These are phyloP conservation scores for Drosophila ironensis DNA, from an alignment of 1,140 invertebrate species.

Conservation along the genomic window DNA sequence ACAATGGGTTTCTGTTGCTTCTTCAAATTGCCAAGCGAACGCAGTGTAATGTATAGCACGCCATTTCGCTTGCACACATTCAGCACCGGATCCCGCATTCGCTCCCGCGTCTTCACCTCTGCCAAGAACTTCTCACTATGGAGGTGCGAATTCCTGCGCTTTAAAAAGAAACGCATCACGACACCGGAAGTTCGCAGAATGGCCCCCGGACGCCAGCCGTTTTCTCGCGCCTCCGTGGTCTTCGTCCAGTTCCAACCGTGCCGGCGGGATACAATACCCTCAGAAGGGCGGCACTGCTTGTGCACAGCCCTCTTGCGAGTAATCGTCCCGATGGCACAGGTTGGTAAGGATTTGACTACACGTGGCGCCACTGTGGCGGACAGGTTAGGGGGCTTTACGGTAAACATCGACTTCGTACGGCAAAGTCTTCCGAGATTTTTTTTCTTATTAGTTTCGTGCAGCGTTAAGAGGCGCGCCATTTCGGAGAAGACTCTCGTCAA, in stretches of 20 bases:
- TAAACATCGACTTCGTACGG: neutral
- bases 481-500: constrained; percentile 66
- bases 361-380: neutral
- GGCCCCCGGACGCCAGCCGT: constrained; percentile 68
- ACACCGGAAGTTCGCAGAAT: constrained; percentile 51
- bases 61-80: constrained; percentile 61
- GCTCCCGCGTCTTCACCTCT: neutral
- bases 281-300: constrained; percentile 29
- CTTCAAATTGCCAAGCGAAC: constrained; percentile 25
- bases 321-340: neutral
- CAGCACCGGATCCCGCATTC: constrained; percentile 28
- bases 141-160: constrained; percentile 6
- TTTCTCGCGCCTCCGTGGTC: constrained; percentile 10
- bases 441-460: constrained; percentile 41
- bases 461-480: constrained; percentile 53
- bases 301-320: constrained; percentile 8
- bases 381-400: neutral
- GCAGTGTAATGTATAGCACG: constrained; percentile 56
- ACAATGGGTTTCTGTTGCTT: constrained; percentile 57
- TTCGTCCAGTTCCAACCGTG: constrained; percentile 73
- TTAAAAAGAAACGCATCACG: constrained; percentile 66
- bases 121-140: neutral
- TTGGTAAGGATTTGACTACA: neutral
- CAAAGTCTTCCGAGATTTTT: constrained; percentile 9
- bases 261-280: constrained; percentile 28